Conservation (phyloP, 2,113 vertebrate genomes). For the Meles meles region DNA sequence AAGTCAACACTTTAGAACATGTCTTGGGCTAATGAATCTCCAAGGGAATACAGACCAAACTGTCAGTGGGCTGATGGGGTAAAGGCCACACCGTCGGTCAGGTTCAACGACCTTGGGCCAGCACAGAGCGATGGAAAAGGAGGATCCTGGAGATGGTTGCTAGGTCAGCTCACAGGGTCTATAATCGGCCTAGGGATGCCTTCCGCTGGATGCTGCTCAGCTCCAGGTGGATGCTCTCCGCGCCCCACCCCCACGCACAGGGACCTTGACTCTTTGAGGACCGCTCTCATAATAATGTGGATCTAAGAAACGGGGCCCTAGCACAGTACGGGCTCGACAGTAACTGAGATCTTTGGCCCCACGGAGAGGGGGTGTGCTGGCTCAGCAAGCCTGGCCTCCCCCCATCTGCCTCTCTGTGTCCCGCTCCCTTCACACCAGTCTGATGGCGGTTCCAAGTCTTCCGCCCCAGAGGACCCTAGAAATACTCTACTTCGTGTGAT, state of each 20-base stretch:
- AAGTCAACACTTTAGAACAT: background rate
- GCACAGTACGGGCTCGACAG: no score
- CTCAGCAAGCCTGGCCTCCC: background rate
- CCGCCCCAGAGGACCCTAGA: background rate
- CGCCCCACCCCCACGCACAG: rapidly evolving
- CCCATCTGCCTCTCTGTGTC: background rate
- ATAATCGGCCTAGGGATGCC: background rate
- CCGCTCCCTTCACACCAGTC: background rate
- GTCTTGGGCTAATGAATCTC: background rate
- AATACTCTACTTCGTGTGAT: background rate
- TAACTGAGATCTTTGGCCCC: background rate
- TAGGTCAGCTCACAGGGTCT: background rate
- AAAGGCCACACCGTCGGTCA: background rate
- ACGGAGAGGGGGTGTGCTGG: background rate
- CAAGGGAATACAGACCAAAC: background rate
- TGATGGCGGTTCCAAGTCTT: background rate
- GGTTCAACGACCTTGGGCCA: background rate
- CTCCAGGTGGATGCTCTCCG: no score
- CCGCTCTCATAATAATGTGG: background rate
- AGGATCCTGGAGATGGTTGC: background rate
- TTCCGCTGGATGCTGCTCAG: background rate
- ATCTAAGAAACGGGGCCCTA: background rate
- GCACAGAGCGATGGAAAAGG: background rate
- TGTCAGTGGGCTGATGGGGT: background rate
- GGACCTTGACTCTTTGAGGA: background rate